Percentiles rank a stretch among this genome's conserved stretches.
phyloP scores from a whole-genome alignment of 2,888 invertebrate species.

The Agrotis exclamationis region DNA sequence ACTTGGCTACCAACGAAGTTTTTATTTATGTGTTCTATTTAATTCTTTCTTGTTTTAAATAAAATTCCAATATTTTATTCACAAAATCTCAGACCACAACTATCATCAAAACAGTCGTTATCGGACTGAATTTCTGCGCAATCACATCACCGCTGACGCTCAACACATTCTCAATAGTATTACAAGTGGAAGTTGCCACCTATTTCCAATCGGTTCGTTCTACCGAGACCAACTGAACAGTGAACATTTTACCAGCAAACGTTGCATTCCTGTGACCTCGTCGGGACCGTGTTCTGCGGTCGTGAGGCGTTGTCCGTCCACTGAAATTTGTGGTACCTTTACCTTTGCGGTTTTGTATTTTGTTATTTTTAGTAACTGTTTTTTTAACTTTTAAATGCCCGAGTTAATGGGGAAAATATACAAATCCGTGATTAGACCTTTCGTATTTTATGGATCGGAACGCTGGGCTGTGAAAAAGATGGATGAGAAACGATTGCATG shows the following conservation, averaged over 20 bases:
- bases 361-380: neutral
- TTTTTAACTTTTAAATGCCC: too few species aligned
- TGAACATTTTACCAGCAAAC: constrained; percentile 6
- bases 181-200: neutral
- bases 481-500: too few species aligned
- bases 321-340: constrained; percentile 6
- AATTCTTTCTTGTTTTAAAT: too few species aligned
- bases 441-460: too few species aligned
- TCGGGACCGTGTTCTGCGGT: constrained; percentile 1
- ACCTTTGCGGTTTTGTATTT: neutral
- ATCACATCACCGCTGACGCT: neutral
- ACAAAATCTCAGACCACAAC: neutral
- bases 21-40: too few species aligned
- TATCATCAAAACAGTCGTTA: too few species aligned
- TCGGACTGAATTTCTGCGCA: too few species aligned
- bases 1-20: too few species aligned
- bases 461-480: too few species aligned
- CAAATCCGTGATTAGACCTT: too few species aligned
- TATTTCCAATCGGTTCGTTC: constrained; percentile 11
- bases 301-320: constrained; percentile 6
- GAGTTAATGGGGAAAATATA: too few species aligned
- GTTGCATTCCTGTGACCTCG: constrained; percentile 38
- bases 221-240: neutral
- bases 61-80: neutral
- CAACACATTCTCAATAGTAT: constrained; percentile 11